Percentiles rank a stretch among this genome's conserved stretches.
Conservation (phyloP, 1,140 invertebrate genomes). For the Rhagoletis zephyria region DNA sequence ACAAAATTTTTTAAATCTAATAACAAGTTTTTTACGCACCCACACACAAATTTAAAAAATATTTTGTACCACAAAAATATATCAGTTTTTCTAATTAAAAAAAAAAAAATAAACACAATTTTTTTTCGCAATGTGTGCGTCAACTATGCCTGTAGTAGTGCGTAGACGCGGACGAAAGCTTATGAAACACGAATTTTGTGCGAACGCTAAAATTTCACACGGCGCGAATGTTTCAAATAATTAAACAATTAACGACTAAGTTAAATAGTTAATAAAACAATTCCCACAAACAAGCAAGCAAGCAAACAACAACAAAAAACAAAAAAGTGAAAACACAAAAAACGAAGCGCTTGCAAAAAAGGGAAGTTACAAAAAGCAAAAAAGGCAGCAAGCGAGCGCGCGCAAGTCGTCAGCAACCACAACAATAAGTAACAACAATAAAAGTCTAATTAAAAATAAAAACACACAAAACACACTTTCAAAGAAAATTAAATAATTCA, state of each 20-base stretch:
- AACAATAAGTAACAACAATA: not conserved
- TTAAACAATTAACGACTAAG: not conserved
- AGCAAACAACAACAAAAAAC: not conserved
- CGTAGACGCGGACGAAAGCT: constrained; percentile 48
- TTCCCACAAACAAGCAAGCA: constrained; percentile 22
- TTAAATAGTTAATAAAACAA: constrained; percentile 1
- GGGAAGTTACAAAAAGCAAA: not conserved
- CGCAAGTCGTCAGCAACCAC: not conserved
- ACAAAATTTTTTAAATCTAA: not conserved
- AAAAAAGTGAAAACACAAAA: not conserved
- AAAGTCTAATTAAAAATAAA: not conserved
- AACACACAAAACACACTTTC: not conserved
- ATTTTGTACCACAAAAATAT: not conserved
- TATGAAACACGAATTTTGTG: not conserved
- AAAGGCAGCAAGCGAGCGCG: not conserved
- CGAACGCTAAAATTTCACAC: constrained; percentile 10
- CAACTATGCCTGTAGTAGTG: not conserved
- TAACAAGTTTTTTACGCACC: not conserved
- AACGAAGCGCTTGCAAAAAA: not conserved
- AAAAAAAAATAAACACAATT: not conserved
- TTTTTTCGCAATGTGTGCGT: not conserved
- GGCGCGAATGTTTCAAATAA: constrained; percentile 14
- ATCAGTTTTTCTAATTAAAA: not conserved
- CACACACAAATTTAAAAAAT: not conserved
- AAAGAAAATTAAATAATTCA: not conserved